These are phyloP conservation scores for Meloidogyne floridensis DNA, from an alignment of 1,140 invertebrate genomes.

Conservation along the genomic window DNA sequence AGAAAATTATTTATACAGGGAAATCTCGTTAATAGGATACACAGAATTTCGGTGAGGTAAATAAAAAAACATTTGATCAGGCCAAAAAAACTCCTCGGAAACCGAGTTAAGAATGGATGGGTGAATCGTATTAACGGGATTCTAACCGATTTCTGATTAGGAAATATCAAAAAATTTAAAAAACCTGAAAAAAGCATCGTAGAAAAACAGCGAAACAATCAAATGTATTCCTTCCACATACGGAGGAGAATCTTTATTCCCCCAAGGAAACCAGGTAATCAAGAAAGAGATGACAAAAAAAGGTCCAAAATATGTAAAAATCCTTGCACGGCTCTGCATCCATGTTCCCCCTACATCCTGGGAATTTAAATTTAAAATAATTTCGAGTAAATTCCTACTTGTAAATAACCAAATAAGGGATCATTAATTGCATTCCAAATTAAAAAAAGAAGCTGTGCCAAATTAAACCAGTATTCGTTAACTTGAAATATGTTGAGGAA, in stretches of 20 bases:
- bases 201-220: constrained; percentile 67
- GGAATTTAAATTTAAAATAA: neutral
- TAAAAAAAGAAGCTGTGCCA: constrained; percentile 67
- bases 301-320: constrained; percentile 67
- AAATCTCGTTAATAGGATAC: no score
- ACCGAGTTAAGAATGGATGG: no score
- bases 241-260: constrained; percentile 36
- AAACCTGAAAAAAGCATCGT: constrained; percentile 68
- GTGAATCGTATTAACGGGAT: no score
- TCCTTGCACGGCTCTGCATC: constrained; percentile 64
- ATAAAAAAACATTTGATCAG: no score
- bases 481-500: constrained; percentile 68
- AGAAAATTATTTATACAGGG: neutral
- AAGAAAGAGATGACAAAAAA: constrained; percentile 67
- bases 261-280: constrained; percentile 68
- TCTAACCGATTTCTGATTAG: no score
- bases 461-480: constrained; percentile 67
- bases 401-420: constrained; percentile 67
- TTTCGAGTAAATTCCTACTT: constrained; percentile 20
- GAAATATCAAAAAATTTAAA: no score
- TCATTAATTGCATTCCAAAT: constrained; percentile 70
- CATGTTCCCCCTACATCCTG: constrained; percentile 57
- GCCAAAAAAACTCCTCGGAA: no score
- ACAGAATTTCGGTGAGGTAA: no score
- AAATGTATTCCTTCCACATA: constrained; percentile 67